Evolutionary conservation across 2,888 invertebrate species (phyloP).

Genomic region (Drosophila mercatorum): DNA sequence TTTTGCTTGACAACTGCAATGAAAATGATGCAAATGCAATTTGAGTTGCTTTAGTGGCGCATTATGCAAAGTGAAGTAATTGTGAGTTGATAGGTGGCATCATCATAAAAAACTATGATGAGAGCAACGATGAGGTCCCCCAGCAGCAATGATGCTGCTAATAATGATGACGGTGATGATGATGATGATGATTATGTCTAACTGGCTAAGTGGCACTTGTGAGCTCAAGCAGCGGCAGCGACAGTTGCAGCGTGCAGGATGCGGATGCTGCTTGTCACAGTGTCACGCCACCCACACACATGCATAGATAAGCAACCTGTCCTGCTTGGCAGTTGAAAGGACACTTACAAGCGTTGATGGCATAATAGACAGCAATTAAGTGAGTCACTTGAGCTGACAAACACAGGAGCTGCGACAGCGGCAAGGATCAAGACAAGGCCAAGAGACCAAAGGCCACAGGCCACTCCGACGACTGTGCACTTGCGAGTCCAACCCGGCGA

Average conservation of each 20-base stretch:
- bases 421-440: conserved; percentile 23
- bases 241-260: conserved; percentile 63
- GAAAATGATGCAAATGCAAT: neutral
- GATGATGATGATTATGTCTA: conserved; percentile 34
- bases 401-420: conserved; percentile 36
- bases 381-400: conserved; percentile 71
- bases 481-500: conserved; percentile 29
- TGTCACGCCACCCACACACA: conserved; percentile 5
- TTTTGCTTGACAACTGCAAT: neutral
- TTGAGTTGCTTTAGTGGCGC: conserved; percentile 21
- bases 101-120: conserved; percentile 54
- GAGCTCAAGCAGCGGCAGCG: conserved; percentile 46
- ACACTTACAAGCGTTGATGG: conserved; percentile 73
- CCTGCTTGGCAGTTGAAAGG: conserved; percentile 55
- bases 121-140: conserved; percentile 23
- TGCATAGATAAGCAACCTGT: conserved; percentile 50
- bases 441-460: conserved; percentile 10
- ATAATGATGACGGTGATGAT: conserved; percentile 36
- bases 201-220: conserved; percentile 62
- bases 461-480: conserved; percentile 51
- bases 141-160: conserved; percentile 22
- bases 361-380: conserved; percentile 79
- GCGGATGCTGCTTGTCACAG: conserved; percentile 54
- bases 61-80: conserved; percentile 75
- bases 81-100: conserved; percentile 60